Evolutionary conservation across 2,888 invertebrate genomes (phyloP).

Genomic region (Acrobeloides nanus): DNA sequence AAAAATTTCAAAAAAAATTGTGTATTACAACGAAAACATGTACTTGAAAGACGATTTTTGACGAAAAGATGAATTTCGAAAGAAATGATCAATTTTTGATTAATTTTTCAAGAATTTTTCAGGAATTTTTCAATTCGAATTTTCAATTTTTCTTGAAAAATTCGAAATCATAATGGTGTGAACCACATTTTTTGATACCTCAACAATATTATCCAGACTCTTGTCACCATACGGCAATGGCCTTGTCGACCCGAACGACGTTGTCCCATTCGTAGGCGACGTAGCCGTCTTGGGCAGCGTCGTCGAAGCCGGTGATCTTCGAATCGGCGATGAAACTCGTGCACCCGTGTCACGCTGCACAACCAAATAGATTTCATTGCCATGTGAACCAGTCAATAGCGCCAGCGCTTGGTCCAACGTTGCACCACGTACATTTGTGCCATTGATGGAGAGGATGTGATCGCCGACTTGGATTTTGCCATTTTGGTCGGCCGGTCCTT

Average conservation of each 20-base stretch:
- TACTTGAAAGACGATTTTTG: too few relatives aligned
- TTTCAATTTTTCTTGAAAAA: too few relatives aligned
- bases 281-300: neutral
- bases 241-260: neutral
- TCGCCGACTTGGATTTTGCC: slow-evolving; percentile 32
- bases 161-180: too few relatives aligned
- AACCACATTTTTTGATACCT: slow-evolving; percentile 5
- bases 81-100: too few relatives aligned
- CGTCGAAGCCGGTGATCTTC: neutral
- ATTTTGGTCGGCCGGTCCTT: slow-evolving; percentile 12
- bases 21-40: too few relatives aligned
- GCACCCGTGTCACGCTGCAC: slow-evolving; percentile 10
- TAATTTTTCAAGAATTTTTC: too few relatives aligned
- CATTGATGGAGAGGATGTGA: slow-evolving; percentile 66
- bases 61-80: too few relatives aligned
- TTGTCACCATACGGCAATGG: slow-evolving; percentile 7
- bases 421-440: slow-evolving; percentile 80
- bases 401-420: slow-evolving; percentile 85
- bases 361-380: slow-evolving; percentile 62
- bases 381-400: slow-evolving; percentile 67
- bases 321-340: neutral
- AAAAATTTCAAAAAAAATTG: too few relatives aligned
- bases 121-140: too few relatives aligned
- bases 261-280: neutral
- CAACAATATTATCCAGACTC: slow-evolving; percentile 12